Evolutionary conservation across 2,888 invertebrate species (phyloP), one percentile per base, ranked within the genome.

Genomic region (Polia nebulosa): DNA sequence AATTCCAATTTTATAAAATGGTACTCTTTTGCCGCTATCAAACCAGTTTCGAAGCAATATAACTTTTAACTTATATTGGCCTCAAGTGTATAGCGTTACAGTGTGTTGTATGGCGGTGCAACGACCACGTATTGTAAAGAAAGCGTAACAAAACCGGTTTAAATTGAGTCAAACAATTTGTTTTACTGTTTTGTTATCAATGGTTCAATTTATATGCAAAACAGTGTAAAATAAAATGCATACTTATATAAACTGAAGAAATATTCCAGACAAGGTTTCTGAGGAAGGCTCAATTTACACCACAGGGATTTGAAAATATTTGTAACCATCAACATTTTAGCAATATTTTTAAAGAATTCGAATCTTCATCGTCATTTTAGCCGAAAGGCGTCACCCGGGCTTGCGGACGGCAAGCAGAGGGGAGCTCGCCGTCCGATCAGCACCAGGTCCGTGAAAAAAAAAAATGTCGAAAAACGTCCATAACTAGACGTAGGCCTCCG

Each of bases 61-160:
- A 87, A 88, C 76, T 87, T 85, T 82, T 82, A 85, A 82, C 83
- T 87, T 85, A 82, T 82, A 82, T 83, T 88, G 87, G 82, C 87
- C 82, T 79, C 78, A 63, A 88, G 86, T 90, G 89, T 86, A 88
- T 66, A 62, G 73, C 56, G 74, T 72, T 57, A 76, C 76, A 45
- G 60, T 55, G 65, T 65, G 49, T 47, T 66, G 62, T 59, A 80
- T 56, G 64, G 45, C 20, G 17, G 84, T 78, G 75, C 83, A 85
- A 72, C 80, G 81, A 78, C 81, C 73, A 68, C 76, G 73, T 81
- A 82, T 72, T 75, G 81, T 81, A 89, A 89, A 87, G 90, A 91
- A 92, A 91, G 90, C 91, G 91, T 88, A 87, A 90, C 91, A 82
- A 72, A 90, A 87, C 89, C 72, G 76, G 89, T 89, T 88, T 84